These are phyloP conservation scores for Palythoa grandiflora DNA, from an alignment of 92 coral and sea anemone genomes.

Conservation along the genomic window DNA sequence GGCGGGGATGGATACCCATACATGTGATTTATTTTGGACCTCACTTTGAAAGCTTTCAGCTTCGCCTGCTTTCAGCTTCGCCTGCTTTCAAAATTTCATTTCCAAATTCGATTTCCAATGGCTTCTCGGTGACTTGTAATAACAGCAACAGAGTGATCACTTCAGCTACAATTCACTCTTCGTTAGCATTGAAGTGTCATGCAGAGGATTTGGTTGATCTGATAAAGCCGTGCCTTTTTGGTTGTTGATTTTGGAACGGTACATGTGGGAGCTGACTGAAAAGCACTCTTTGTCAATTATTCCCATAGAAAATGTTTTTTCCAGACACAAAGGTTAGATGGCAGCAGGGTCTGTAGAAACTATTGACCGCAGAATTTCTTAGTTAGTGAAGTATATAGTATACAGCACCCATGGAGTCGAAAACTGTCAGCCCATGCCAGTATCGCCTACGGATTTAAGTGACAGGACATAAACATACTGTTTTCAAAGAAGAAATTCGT, in stretches of 20 bases:
- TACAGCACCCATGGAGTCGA: background rate
- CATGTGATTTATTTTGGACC: constrained; percentile 11
- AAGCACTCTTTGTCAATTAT: constrained; percentile 17
- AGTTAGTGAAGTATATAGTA: constrained; percentile 10
- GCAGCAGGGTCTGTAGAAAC: constrained; percentile 20
- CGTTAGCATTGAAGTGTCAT: constrained; percentile 13
- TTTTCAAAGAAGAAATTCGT: no score
- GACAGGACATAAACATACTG: no score
- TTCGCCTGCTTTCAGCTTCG: constrained; percentile 13
- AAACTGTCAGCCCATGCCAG: no score
- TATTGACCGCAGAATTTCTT: constrained; percentile 19
- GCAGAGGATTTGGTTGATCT: constrained; percentile 24
- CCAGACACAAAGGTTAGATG: constrained; percentile 11
- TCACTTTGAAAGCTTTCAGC: constrained; percentile 6
- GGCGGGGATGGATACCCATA: no score
- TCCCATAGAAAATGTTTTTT: background rate
- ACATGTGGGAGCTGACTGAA: constrained; percentile 15
- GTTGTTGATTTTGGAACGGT: constrained; percentile 10
- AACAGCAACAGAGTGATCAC: constrained; percentile 8
- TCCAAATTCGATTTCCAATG: constrained; percentile 4
- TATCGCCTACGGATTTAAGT: no score
- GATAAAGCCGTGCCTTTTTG: constrained; percentile 20
- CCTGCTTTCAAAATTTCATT: background rate
- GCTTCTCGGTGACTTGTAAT: constrained; percentile 7
- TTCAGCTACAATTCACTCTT: background rate